Percentiles rank a stretch among this genome's conserved stretches.
Conservation (phyloP, 2,888 invertebrate species). For the Acheta domesticus region DNA sequence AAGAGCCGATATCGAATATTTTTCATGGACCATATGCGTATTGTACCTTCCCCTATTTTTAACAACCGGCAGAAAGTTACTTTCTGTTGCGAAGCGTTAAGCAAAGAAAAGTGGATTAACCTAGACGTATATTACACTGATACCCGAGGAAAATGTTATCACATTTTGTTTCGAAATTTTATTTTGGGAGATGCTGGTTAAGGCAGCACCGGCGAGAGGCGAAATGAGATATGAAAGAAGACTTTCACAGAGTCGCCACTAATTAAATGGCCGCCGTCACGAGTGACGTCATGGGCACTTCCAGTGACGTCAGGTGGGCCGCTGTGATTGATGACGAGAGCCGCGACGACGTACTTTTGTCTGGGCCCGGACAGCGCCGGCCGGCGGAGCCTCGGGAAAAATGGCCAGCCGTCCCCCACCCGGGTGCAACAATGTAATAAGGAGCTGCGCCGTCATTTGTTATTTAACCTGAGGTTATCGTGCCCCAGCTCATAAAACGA, state of each 20-base stretch:
- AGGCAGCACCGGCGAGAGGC: not conserved
- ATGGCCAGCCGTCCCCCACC: not conserved
- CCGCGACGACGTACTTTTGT: not conserved
- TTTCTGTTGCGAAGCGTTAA: not conserved
- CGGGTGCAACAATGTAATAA: not conserved
- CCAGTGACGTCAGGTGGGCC: not conserved
- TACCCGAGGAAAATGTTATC: not conserved
- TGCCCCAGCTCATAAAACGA: no score
- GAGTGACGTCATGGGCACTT: not conserved
- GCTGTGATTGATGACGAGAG: not conserved
- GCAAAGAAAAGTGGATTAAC: not conserved
- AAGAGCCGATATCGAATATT: no score
- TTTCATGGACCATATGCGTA: no score
- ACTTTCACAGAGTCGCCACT: not conserved
- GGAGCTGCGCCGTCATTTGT: not conserved
- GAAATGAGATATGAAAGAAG: not conserved
- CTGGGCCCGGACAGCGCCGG: not conserved
- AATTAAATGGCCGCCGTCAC: slow-evolving; percentile 7
- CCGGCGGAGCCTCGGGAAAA: not conserved
- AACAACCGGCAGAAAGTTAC: no score
- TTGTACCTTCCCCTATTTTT: no score
- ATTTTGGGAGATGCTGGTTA: not conserved
- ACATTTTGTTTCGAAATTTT: not conserved
- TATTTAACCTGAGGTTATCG: not conserved
- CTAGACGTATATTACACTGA: not conserved